A percentile compares a stretch with the other conserved stretches of the same genome.
These are phyloP conservation scores for Mixornis gularis DNA, from an alignment of 2,113 vertebrate genomes.

Conservation along the genomic window DNA sequence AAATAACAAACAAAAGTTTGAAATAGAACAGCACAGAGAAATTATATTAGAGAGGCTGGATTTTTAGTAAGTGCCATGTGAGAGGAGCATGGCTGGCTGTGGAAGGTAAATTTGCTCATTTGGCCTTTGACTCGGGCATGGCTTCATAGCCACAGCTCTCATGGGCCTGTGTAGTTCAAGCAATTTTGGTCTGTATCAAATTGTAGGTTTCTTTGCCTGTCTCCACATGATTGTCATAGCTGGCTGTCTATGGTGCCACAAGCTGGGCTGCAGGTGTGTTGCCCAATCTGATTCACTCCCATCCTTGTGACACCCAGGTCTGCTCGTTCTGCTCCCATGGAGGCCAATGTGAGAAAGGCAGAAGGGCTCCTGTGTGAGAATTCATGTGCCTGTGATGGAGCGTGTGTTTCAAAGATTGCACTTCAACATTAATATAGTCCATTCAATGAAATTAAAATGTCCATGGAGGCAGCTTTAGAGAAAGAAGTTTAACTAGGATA, in stretches of 20 bases:
- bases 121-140: background rate
- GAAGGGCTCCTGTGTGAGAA: background rate
- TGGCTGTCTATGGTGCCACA: background rate
- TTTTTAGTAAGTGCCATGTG: background rate
- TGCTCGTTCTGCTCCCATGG: fast-evolving
- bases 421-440: background rate
- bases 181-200: background rate
- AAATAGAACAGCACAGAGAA: background rate
- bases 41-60: background rate
- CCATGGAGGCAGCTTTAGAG: background rate
- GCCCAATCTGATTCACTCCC: background rate
- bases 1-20: background rate
- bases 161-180: background rate
- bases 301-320: background rate
- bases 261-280: background rate
- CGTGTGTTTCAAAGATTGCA: background rate
- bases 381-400: background rate
- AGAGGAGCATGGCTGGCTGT: background rate
- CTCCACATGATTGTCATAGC: background rate
- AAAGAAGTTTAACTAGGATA: background rate
- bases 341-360: background rate
- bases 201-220: background rate
- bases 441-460: background rate
- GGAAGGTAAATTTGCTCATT: background rate
- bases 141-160: background rate